These are phyloP conservation scores for Brachypterus glaber DNA, from an alignment of 2,888 invertebrate genomes.

Conservation along the genomic window DNA sequence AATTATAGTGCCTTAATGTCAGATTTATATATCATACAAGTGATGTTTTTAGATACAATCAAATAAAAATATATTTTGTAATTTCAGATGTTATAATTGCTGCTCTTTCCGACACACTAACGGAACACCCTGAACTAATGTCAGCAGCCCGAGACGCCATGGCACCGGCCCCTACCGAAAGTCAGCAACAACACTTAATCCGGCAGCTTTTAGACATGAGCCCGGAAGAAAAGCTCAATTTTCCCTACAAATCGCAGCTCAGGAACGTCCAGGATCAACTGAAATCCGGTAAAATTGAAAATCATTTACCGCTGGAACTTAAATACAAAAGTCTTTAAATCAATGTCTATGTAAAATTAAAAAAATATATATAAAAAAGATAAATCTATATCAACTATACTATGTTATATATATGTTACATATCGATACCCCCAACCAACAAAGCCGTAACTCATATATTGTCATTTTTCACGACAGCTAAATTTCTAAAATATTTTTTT, in stretches of 20 bases:
- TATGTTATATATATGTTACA: no score
- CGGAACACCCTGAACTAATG: constrained; percentile 61
- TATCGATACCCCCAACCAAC: no score
- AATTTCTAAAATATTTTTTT: no score
- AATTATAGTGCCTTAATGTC: no score
- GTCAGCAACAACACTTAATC: constrained; percentile 38
- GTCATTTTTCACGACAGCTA: no score
- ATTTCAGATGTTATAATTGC: constrained; percentile 64
- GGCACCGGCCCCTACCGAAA: constrained; percentile 20
- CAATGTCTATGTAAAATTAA: no score
- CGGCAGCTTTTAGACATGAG: constrained; percentile 46
- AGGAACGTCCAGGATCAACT: constrained; percentile 31
- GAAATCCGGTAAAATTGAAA: constrained; percentile 35
- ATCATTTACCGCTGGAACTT: constrained; percentile 23
- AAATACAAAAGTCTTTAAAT: constrained; percentile 28
- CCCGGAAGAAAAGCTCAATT: constrained; percentile 41
- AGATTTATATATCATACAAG: no score
- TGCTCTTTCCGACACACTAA: constrained; percentile 62
- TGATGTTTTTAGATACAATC: no score
- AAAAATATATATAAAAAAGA: no score
- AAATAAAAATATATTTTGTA: no score
- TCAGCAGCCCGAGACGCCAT: constrained; percentile 22
- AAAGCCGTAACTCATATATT: no score
- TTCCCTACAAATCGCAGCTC: constrained; percentile 46
- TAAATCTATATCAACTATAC: constrained; percentile 3